Evolutionary conservation across 2,888 invertebrate genomes (phyloP).

Genomic region (Lepeophtheirus nordmannii): DNA sequence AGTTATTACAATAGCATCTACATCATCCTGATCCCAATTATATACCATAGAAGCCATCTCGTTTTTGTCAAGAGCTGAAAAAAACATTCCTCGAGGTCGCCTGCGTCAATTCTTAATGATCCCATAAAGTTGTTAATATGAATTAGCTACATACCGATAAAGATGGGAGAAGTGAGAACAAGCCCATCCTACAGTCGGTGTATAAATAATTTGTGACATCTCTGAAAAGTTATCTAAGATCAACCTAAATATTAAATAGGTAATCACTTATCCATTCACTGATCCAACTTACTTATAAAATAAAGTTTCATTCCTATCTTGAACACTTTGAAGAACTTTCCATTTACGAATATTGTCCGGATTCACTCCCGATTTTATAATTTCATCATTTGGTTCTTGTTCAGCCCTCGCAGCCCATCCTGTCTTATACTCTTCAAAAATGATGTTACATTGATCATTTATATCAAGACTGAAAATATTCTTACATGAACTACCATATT

Average conservation of each 20-base stretch:
- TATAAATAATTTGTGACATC: constrained; percentile 23
- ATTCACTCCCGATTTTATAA: constrained; percentile 18
- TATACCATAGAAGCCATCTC: constrained; percentile 24
- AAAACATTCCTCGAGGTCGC: constrained; percentile 21
- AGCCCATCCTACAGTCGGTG: constrained; percentile 24
- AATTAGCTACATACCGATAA: constrained; percentile 3
- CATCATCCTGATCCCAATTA: constrained; percentile 22
- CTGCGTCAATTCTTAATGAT: not conserved
- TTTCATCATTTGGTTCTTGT: constrained; percentile 19
- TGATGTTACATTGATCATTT: constrained; percentile 11
- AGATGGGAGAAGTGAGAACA: constrained; percentile 23
- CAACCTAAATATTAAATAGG: not conserved
- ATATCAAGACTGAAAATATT: not conserved
- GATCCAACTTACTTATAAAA: constrained; percentile 5
- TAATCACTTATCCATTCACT: not conserved
- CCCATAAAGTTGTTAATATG: not conserved
- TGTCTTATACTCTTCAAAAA: constrained; percentile 16
- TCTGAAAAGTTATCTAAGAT: constrained; percentile 15
- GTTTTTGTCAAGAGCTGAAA: constrained; percentile 11
- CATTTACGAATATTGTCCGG: constrained; percentile 22
- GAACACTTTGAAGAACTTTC: constrained; percentile 21
- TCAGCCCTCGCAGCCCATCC: constrained; percentile 22
- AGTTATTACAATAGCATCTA: constrained; percentile 22
- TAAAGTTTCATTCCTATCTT: constrained; percentile 23
- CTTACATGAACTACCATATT: not conserved